Base-by-base conservation (phyloP, 2,113 vertebrate species). In the Natator depressus region DNA sequence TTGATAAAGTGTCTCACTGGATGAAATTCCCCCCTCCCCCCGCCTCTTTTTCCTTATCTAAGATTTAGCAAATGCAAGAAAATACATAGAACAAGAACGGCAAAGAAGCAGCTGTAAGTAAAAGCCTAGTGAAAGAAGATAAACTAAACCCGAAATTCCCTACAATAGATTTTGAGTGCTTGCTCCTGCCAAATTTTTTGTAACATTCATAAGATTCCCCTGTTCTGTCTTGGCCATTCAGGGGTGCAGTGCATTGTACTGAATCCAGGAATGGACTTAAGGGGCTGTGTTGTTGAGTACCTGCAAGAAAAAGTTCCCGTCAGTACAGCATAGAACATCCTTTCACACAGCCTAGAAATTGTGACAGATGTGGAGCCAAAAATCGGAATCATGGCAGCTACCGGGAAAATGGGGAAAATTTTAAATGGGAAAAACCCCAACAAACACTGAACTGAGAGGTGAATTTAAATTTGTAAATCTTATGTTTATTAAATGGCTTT, bases 1-100 rank as follows among this genome's bases (percentile, higher is more conserved):
- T 98, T 98, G 97, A 97, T 96, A 95, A 97, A 98, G 91, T 96
- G 93, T 96, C 96, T 98, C 93, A 85, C 94, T 24, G 93, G 97
- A 96, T 95, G 72, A 57, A 98, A 97, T 94, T 97, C 93, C 27
- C 76, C 87, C 46, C 13, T 3, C 0, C 1, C 5, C 76, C 49
- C 9, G 42, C 87, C 42, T 17, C 81, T 80, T 62, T 29, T 94
- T 96, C 51, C 78, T 97, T 69, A 88, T 80, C 62, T 84, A 57
- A 87, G 87, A 80, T 69, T 82, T 84, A 95, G 82, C 47, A 14
- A 81, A 84, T 57, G 22, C 35, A 79, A 59, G 85, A 83, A 90
- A 80, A 72, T 46, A 79, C 2, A 13, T 1, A 81, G 72, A 13
- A 88, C 49, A 94, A 38, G 86, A 85, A 89, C 51, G 38, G 24